Base-by-base conservation (phyloP, 2,888 invertebrate genomes). In the Nephrocerus scutellatus region DNA sequence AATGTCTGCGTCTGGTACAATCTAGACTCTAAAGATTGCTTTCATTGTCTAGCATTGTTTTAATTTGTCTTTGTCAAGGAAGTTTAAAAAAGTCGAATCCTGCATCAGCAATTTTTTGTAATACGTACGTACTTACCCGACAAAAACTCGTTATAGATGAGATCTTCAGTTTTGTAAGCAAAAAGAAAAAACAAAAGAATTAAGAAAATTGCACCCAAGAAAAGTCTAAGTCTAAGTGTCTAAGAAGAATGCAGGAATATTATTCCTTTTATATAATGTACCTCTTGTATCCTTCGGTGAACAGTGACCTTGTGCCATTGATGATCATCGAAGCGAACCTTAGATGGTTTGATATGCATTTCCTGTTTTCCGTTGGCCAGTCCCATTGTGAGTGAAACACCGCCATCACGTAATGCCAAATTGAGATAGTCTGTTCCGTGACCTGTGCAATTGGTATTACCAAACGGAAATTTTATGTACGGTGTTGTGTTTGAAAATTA, bases 241-340 rank as follows among this genome's bases (percentile, higher is more conserved):
- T 31, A 20, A 20, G 5, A 20, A n/a, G 20, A 7, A 20, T 30
- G 13, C 7, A 14, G 8, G 14, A 19, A 28, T 15, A 28, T 13
- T 7, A 10, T 12, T 26, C 22, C 7, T 22, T 22, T 22, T 7
- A n/a, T n/a, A 22, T 22, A 15, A 23, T 13, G 10, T 66, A 90
- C 90, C 82, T 92, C 91, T 68, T 91, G 89, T 53, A 93, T 87
- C 60, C 86, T 79, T 43, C 95, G 73, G 59, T 88, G 86, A 4
- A 95, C 86, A 38, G 84, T 82, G 38, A 95, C 80, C 68, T 87
- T 88, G 68, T 95, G 95, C 93, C 93, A 95, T 64, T 90, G 88
- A 69, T 93, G 91, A 70, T 95, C 95, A 63, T 95, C 92, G 66
- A 95, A 92, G 33, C 91, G 78, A 19, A 91, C 82, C 68, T 82